These are phyloP conservation scores for Pelecanoides urinatrix DNA, from an alignment of 2,113 vertebrate species.

Conservation along the genomic window DNA sequence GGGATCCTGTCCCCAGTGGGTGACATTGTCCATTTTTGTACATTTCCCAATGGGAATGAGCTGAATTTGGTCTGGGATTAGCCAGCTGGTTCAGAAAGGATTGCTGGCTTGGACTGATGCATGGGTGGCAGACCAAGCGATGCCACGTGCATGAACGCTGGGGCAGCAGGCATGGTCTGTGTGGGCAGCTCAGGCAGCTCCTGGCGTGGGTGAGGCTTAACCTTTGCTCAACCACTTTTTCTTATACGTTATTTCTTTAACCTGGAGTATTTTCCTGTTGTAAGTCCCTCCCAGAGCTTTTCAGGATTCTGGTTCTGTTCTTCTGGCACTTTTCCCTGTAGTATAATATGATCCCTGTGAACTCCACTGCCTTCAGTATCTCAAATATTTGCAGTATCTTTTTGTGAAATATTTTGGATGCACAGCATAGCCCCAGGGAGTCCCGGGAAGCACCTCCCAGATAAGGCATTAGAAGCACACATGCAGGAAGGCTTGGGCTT, in stretches of 20 bases:
- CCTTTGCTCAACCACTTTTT: not conserved
- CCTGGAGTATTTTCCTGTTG: not conserved
- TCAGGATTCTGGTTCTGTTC: not conserved
- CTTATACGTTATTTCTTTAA: not conserved
- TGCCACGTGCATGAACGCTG: rapidly evolving
- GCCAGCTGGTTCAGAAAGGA: not conserved
- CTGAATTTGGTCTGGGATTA: not conserved
- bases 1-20: not conserved
- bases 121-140: rapidly evolving
- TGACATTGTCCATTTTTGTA: not conserved
- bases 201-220: not conserved
- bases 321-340: not conserved
- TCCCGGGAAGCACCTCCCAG: conserved; percentile 32
- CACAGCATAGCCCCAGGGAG: not conserved
- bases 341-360: not conserved
- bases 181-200: not conserved
- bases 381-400: conserved; percentile 52
- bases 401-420: conserved; percentile 25
- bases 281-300: not conserved
- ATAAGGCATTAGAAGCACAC: not conserved
- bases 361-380: conserved; percentile 6
- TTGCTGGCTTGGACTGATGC: not conserved
- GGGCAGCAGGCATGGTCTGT: not conserved
- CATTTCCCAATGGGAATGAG: not conserved
- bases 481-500: not conserved